Base-by-base conservation (phyloP, 1,140 invertebrate species). In the Calephelis virginiensis region DNA sequence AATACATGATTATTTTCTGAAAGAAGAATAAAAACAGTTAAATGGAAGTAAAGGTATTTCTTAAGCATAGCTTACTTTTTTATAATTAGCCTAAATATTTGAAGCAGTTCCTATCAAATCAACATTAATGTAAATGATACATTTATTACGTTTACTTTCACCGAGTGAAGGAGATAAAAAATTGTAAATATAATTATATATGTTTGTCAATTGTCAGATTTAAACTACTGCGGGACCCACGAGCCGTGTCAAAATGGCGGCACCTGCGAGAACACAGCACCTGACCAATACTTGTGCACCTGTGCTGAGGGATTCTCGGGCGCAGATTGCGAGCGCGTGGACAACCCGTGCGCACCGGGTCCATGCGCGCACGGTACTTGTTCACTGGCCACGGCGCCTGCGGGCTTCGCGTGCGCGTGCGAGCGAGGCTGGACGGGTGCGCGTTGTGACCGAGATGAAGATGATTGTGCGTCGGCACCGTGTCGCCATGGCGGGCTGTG, bases 141-240 rank as follows among this genome's bases (percentile, higher is more conserved):
- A 3, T 28, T 28, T 4, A 4, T 28, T 4, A 4, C 2, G 3
- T 28, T 28, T 28, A 28, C 3, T 28, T 28, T 28, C 28, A 28
- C 28, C 28, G 2, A 28, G 28, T 28, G 28, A 28, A 28, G 28
- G 3, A 8, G 6, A 8, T 43, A 43, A 43, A 8, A 1, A 60
- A 40, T 45, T 38, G 14, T 63, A 43, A 43, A 43, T 43, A 8
- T 43, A 43, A 0, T 43, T 43, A 8, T 61, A 68, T 43, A 62
- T 56, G 17, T 45, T 13, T n/a, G 46, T 49, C 13, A 12, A 12
- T 13, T 38, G 71, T 91, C 89, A 95, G 98, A 99, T 93, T 93
- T 99, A 74, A 99, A 99, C 92, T 99, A 98, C 92, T 99, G 98
- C 90, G 98, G 98, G 53, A 98, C 98, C 62, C 97, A 99, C 91